phyloP scores from a whole-genome alignment of 2,888 invertebrate genomes.

The Allacma fusca region DNA sequence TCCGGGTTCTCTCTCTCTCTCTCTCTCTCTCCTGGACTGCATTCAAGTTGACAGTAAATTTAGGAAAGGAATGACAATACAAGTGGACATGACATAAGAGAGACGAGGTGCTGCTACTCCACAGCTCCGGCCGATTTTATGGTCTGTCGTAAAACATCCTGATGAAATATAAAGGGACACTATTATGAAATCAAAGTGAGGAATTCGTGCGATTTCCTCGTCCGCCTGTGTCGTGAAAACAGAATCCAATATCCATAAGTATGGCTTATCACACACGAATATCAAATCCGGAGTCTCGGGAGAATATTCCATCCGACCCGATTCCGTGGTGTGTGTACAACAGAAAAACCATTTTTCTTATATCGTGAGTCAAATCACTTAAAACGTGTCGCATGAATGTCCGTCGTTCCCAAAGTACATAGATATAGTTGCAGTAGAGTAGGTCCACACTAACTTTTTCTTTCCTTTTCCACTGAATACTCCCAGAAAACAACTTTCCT shows the following conservation, averaged over 20 bases:
- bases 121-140: conserved; percentile 28
- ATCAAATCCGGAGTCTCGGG: conserved; percentile 32
- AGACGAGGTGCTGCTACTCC: background rate
- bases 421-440: too few relatives aligned
- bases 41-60: conserved; percentile 27
- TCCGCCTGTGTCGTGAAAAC: conserved; percentile 34
- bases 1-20: background rate
- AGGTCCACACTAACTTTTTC: too few relatives aligned
- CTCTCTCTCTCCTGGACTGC: background rate
- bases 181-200: conserved; percentile 48
- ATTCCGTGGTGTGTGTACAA: background rate
- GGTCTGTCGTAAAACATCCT: conserved; percentile 44
- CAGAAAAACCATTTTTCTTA: background rate
- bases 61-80: conserved; percentile 17
- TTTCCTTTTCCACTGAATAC: too few relatives aligned
- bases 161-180: conserved; percentile 48
- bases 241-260: conserved; percentile 44
- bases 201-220: conserved; percentile 32
- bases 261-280: conserved; percentile 42
- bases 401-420: background rate
- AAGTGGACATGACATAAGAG: conserved; percentile 11
- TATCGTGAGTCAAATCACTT: conserved; percentile 29
- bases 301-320: conserved; percentile 22
- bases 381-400: conserved; percentile 23
- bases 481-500: too few relatives aligned